Percentiles rank a stretch among this genome's conserved stretches.
phyloP scores from a whole-genome alignment of 92 coral and sea anemone genomes.

The Heliopora coerulea region DNA sequence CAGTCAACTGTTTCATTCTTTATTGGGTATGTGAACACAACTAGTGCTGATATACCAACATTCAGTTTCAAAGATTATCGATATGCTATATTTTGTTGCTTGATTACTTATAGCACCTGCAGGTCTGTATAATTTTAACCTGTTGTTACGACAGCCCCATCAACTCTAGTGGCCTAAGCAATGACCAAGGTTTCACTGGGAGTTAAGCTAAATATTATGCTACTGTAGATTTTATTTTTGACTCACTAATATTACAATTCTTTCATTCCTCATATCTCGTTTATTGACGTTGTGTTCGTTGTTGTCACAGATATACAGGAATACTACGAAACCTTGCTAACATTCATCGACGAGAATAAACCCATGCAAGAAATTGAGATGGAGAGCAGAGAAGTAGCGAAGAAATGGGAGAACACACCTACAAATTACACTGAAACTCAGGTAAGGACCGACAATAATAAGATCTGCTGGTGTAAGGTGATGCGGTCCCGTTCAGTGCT shows the following conservation, averaged over 20 bases:
- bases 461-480: background rate
- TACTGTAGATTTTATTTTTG: background rate
- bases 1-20: slow-evolving; percentile 87
- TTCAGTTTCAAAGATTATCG: slow-evolving; percentile 16
- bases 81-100: background rate
- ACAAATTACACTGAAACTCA: slow-evolving; percentile 12
- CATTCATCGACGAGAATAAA: slow-evolving; percentile 82
- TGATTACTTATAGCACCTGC: background rate
- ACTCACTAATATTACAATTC: background rate
- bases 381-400: slow-evolving; percentile 77
- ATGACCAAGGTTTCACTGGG: too few species aligned
- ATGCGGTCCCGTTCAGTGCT: too few species aligned
- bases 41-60: background rate
- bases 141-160: background rate
- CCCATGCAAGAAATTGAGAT: slow-evolving; percentile 75
- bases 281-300: background rate
- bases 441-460: slow-evolving; percentile 5
- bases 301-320: slow-evolving; percentile 83
- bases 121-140: slow-evolving; percentile 38
- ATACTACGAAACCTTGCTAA: slow-evolving; percentile 78
- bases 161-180: background rate
- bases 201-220: background rate
- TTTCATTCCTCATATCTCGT: background rate
- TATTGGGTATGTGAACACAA: slow-evolving; percentile 68
- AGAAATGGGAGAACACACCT: slow-evolving; percentile 69